Base-by-base conservation (phyloP, 2,888 invertebrate species). In the Apoda limacodes region DNA sequence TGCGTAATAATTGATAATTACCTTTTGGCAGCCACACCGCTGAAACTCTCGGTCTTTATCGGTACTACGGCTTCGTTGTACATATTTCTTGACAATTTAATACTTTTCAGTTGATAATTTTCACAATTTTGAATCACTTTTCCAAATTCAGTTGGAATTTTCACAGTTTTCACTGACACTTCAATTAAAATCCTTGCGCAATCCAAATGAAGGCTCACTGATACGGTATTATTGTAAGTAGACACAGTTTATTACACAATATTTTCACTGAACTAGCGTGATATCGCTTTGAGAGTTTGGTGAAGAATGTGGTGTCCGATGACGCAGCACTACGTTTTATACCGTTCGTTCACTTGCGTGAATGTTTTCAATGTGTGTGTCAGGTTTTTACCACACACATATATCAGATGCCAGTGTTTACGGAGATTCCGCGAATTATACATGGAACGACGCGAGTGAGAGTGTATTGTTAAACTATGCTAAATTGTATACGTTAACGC, bases 191-290 rank as follows among this genome's bases (percentile, higher is more conserved):
- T 37, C 28, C 15, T 24, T 25, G 26, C 33, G 52, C 50, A 52
- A 12, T 22, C 21, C 19, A 39, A 36, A 36, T 12, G 21, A 25
- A 17, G 28, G 38, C 31, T 36, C 32, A 30, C 37, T 34, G 37
- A 48, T 34, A 43, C 49, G 50, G 17, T 17, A 42, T 52, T 48
- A 45, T 57, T 64, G 65, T 78, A n/a, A n/a, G n/a, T n/a, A n/a
- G n/a, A n/a, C n/a, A n/a, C n/a, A n/a, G n/a, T n/a, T n/a, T 50
- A 74, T 76, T 75, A 71, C 74, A 72, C 66, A 68, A 70, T 17
- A 47, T 63, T 61, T 39, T 42, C 42, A 38, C 44, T 34, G 41
- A 51, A 57, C 52, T 34, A 44, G 50, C 75, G 70, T 67, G 45
- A 32, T 43, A 1, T 53, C 36, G 40, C 60, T 56, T 43, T 37